Evolutionary conservation across 2,113 vertebrate species (phyloP).

Genomic region (Psammodynastes pulverulentus): DNA sequence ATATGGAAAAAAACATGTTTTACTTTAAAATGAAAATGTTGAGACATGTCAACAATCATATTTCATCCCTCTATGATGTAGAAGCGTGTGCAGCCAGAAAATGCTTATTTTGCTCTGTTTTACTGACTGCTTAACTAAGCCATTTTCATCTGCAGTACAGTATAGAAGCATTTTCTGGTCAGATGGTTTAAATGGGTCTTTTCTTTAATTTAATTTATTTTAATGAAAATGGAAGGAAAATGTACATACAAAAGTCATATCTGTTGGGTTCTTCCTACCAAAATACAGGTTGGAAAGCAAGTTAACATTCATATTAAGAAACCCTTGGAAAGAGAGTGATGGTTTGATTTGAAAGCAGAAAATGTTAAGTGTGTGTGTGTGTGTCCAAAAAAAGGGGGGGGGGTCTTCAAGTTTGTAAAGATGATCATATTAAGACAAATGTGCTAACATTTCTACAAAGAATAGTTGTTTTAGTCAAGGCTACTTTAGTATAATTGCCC

Average conservation of each 20-base stretch:
- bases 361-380: neutral
- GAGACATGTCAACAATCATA: constrained; percentile 60
- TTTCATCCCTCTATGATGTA: constrained; percentile 60
- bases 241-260: constrained; percentile 57
- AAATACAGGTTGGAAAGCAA: constrained; percentile 52
- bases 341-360: neutral
- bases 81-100: constrained; percentile 63
- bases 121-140: constrained; percentile 64
- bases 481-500: neutral
- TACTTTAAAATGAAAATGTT: constrained; percentile 53
- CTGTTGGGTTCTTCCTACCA: constrained; percentile 54
- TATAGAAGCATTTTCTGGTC: constrained; percentile 62
- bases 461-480: constrained; percentile 5
- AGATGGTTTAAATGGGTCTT: constrained; percentile 67
- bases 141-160: constrained; percentile 62
- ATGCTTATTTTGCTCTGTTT: constrained; percentile 71
- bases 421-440: neutral
- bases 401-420: constrained; percentile 37
- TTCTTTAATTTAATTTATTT: constrained; percentile 51
- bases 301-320: constrained; percentile 43
- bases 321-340: constrained; percentile 9
- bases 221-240: constrained; percentile 59
- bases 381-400: neutral
- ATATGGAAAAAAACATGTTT: constrained; percentile 48
- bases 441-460: constrained; percentile 12